Percentiles rank a stretch among this genome's conserved stretches.
These are phyloP conservation scores for Scaptomyza hsui DNA, from an alignment of 1,140 invertebrate genomes.

Conservation along the genomic window DNA sequence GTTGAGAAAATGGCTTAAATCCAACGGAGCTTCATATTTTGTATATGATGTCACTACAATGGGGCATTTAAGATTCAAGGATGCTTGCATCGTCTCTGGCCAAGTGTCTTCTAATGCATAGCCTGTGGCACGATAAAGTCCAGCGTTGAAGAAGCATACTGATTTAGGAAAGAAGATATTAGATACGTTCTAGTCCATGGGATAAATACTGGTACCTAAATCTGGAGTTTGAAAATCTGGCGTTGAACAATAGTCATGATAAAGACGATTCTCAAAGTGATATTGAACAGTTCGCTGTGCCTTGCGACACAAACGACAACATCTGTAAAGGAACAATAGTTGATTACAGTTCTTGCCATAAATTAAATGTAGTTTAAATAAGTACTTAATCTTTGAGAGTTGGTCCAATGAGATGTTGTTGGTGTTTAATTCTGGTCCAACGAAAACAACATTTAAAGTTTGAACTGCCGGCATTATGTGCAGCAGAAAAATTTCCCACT, in stretches of 20 bases:
- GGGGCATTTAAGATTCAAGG: constrained; percentile 85
- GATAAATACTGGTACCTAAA: constrained; percentile 81
- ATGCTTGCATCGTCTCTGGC: constrained; percentile 86
- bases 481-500: constrained; percentile 89
- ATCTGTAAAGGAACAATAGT: constrained; percentile 37
- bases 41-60: constrained; percentile 88
- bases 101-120: constrained; percentile 87
- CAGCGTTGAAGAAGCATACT: constrained; percentile 89
- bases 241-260: constrained; percentile 86
- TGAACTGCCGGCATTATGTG: constrained; percentile 86
- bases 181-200: not conserved
- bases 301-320: constrained; percentile 67
- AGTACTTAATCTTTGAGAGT: constrained; percentile 64
- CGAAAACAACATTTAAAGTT: constrained; percentile 86
- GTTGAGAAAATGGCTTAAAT: constrained; percentile 85
- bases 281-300: constrained; percentile 62
- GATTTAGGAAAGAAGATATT: not conserved
- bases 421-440: constrained; percentile 87
- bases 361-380: too few relatives aligned
- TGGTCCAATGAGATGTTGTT: constrained; percentile 85
- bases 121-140: constrained; percentile 87
- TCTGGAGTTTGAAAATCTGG: constrained; percentile 85
- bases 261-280: constrained; percentile 84
- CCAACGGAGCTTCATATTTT: constrained; percentile 86
- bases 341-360: not conserved